Conservation (phyloP, 2,888 invertebrate genomes). For the Aelia acuminata region DNA sequence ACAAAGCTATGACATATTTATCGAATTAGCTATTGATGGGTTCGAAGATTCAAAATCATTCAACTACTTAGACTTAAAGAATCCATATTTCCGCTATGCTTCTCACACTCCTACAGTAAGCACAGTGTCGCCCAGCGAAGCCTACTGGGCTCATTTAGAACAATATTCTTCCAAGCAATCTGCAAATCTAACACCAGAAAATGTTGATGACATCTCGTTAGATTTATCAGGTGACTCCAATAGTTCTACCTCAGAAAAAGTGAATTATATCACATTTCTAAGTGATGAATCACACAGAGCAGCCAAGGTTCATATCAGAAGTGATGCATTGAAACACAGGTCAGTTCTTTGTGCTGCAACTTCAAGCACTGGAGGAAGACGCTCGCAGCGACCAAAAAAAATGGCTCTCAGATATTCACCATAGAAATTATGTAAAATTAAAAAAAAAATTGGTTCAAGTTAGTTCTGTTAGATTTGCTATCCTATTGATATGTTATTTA, state of each 20-base stretch:
- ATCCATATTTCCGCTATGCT: constrained; percentile 97
- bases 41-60: constrained; percentile 83
- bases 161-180: constrained; percentile 73
- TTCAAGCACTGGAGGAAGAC: constrained; percentile 29
- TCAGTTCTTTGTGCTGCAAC: constrained; percentile 38
- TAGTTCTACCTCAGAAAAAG: not conserved
- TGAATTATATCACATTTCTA: not conserved
- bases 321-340: not conserved
- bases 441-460: not conserved
- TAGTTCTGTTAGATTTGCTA: not conserved
- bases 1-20: constrained; percentile 84
- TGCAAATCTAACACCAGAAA: not conserved
- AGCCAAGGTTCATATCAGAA: not conserved
- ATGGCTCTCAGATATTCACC: constrained; percentile 9
- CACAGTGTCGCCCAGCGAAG: constrained; percentile 92
- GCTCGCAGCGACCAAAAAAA: constrained; percentile 12
- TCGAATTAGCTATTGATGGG: constrained; percentile 91
- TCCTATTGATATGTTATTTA: not conserved
- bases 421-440: not conserved
- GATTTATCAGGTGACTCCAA: not conserved
- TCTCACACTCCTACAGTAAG: constrained; percentile 92
- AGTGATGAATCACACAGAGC: not conserved
- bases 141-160: constrained; percentile 89
- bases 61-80: constrained; percentile 96
- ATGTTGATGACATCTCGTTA: not conserved